A percentile compares a stretch with the other conserved stretches of the same genome.
These are phyloP conservation scores for Diplolepis rosae DNA, from an alignment of 2,888 invertebrate species.

Conservation along the genomic window DNA sequence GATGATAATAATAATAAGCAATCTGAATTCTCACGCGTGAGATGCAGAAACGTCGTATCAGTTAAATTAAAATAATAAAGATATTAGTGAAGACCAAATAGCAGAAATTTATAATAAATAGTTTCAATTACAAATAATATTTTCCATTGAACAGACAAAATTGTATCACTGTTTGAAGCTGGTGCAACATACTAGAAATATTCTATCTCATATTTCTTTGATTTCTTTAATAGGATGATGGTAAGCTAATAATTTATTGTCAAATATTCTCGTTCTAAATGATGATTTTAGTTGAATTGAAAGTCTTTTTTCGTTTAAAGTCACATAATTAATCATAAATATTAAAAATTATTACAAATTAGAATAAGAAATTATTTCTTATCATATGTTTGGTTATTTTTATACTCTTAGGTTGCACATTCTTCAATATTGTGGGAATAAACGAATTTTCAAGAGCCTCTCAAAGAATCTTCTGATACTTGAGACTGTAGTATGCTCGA, in stretches of 20 bases:
- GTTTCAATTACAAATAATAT: background rate
- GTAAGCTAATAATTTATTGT: too few species aligned
- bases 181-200: background rate
- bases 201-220: background rate
- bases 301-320: too few species aligned
- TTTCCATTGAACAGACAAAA: constrained; percentile 1
- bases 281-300: background rate
- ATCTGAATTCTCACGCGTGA: background rate
- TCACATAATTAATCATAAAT: too few species aligned
- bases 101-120: background rate
- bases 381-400: background rate
- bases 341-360: background rate
- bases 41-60: background rate
- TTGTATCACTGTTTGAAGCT: background rate
- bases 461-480: constrained; percentile 69
- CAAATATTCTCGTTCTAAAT: background rate
- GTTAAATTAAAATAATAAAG: background rate
- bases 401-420: background rate
- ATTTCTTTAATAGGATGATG: too few species aligned
- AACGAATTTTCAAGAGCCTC: constrained; percentile 1
- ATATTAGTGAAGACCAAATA: background rate
- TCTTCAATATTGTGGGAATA: constrained; percentile 1
- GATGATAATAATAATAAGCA: background rate
- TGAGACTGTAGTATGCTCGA: constrained; percentile 71
- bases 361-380: too few species aligned